Evolutionary conservation across 1,140 invertebrate species (phyloP).

Genomic region (Mactra quadrangularis): DNA sequence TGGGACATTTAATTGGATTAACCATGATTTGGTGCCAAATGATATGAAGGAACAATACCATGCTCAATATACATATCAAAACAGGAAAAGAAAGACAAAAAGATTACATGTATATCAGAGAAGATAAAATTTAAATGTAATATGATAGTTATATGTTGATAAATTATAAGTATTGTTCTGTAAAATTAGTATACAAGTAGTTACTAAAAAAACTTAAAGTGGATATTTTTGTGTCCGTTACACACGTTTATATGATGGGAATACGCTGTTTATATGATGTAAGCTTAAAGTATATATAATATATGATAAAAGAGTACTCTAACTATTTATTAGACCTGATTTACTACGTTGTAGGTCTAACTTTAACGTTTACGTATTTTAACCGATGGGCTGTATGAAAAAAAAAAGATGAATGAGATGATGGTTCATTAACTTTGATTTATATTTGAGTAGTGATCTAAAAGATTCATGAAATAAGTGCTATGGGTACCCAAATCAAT

Average conservation of each 20-base stretch:
- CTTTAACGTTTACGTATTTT: no score
- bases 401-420: no score
- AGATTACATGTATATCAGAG: neutral
- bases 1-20: no score
- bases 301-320: no score
- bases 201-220: neutral
- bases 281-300: no score
- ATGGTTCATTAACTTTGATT: neutral
- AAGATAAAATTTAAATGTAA: neutral
- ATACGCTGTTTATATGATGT: no score
- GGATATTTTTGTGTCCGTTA: neutral
- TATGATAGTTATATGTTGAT: neutral
- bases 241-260: neutral
- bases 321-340: no score
- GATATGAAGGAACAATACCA: neutral
- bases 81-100: neutral
- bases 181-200: neutral
- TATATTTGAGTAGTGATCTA: neutral
- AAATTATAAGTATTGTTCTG: neutral
- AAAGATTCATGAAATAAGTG: slow-evolving; percentile 18
- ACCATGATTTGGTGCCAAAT: neutral
- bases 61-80: neutral
- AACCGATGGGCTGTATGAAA: no score
- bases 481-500: neutral
- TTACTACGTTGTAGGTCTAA: no score